These are phyloP conservation scores for Urosaurus nigricauda DNA, from an alignment of 2,797 vertebrate genomes.

Conservation along the genomic window DNA sequence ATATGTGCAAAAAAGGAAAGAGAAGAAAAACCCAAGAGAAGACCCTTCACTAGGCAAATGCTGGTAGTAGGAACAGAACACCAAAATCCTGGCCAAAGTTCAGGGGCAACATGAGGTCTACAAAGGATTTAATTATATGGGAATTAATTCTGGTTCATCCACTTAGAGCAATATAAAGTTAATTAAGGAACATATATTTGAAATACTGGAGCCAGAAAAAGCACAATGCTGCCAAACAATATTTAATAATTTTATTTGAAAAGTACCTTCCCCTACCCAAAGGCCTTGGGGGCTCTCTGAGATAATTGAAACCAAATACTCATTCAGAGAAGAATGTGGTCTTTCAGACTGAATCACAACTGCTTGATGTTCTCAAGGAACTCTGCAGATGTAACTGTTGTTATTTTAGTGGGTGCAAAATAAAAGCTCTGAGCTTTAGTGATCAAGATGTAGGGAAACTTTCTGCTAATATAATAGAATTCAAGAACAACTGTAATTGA, in stretches of 20 bases:
- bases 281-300: slow-evolving; percentile 56
- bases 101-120: slow-evolving; percentile 36
- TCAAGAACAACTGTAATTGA: slow-evolving; percentile 47
- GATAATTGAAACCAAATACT: slow-evolving; percentile 70
- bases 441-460: slow-evolving; percentile 37
- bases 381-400: slow-evolving; percentile 57
- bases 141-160: slow-evolving; percentile 70
- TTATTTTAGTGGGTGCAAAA: slow-evolving; percentile 67
- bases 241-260: slow-evolving; percentile 71
- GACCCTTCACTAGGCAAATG: background rate
- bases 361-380: slow-evolving; percentile 63
- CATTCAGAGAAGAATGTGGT: slow-evolving; percentile 67
- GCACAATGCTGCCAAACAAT: slow-evolving; percentile 73
- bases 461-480: slow-evolving; percentile 39
- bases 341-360: slow-evolving; percentile 69
- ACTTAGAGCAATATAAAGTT: slow-evolving; percentile 67
- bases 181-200: slow-evolving; percentile 71
- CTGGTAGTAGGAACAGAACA: slow-evolving; percentile 26
- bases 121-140: slow-evolving; percentile 72
- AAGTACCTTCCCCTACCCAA: slow-evolving; percentile 39
- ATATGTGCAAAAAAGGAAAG: background rate
- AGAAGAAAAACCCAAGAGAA: slow-evolving; percentile 32
- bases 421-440: slow-evolving; percentile 59
- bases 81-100: slow-evolving; percentile 16
- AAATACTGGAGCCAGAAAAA: slow-evolving; percentile 73